Evolutionary conservation across 1,140 invertebrate genomes (phyloP), one percentile per base, ranked within the genome.

Genomic region (Pogonus chalceus): DNA sequence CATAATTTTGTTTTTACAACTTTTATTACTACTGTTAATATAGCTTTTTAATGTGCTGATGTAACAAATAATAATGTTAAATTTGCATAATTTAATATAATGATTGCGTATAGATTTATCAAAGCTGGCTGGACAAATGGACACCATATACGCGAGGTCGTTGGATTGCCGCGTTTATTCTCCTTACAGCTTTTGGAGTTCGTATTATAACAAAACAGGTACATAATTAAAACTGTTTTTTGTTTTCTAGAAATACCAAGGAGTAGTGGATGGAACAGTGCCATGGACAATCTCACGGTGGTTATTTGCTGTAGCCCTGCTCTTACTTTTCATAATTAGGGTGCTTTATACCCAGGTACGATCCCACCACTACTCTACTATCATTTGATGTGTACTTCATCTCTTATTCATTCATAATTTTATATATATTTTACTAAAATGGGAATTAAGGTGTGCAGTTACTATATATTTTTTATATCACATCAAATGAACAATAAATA

Each of bases 171-270:
- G 75, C 75, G 55, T 68, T 73, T 56, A 60, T 76, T 23, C 65
- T 82, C 20, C 61, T 82, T 64, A 59, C 73, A 26, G 58, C 75
- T 60, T 83, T 83, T 69, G 68, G 79, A 54, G 62, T 81, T 55
- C 72, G 79, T 65, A 77, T 83, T 65, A 72, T 80, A 60, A 70
- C 76, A 53, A 75, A 79, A 60, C 79, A 83, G 73, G 77, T 79
- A 69, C 71, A 68, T 53, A 51, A 21, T 43, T 49, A 39, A 24
- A 49, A 23, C 23, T 55, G 35, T 39, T 22, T 23, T 20, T 21
- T 60, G 37, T 58, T 57, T 53, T 70, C 37, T 70, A 70, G 68
- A 65, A 62, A 59, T 70, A 70, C 62, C 67, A 69, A 63, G 65
- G 64, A 62, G 61, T 70, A 62, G 63, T 69, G 64, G 68, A 69